Evolutionary conservation across 2,888 invertebrate species (phyloP).

Genomic region (Pristionchus mayeri): DNA sequence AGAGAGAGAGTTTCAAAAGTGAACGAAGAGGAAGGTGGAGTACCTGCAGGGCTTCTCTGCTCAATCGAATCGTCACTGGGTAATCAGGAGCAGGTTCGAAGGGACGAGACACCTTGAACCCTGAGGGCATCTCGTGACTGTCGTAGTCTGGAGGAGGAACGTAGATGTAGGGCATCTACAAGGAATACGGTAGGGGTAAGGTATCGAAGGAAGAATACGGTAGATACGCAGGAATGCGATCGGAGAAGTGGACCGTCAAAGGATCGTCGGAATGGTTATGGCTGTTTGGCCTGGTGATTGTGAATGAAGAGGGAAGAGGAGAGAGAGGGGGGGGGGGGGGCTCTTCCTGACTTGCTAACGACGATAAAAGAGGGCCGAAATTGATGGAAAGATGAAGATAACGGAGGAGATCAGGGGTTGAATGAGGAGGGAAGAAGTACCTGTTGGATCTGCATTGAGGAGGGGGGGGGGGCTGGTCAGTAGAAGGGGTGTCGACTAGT

Average conservation of each 20-base stretch:
- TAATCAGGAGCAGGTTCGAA: constrained; percentile 41
- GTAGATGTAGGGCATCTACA: constrained; percentile 46
- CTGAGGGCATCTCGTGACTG: neutral
- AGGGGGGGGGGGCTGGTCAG: neutral
- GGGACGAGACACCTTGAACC: neutral
- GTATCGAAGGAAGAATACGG: neutral
- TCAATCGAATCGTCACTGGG: constrained; percentile 30
- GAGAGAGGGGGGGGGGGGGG: neutral
- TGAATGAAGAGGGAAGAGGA: too few species aligned
- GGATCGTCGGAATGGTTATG: neutral
- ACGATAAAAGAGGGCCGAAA: too few species aligned
- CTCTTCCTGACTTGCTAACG: too few species aligned
- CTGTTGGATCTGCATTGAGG: constrained; percentile 4
- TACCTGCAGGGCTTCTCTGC: constrained; percentile 18
- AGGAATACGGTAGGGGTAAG: constrained; percentile 6
- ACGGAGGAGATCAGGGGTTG: too few species aligned
- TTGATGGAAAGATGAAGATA: too few species aligned
- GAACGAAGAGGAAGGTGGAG: too few species aligned
- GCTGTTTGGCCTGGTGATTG: constrained; percentile 21
- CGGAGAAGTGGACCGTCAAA: neutral
- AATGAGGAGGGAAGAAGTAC: neutral
- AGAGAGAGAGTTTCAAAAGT: too few species aligned
- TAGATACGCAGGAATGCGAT: neutral
- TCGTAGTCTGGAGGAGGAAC: constrained; percentile 44
- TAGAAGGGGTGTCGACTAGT: neutral